Conservation (phyloP, 2,888 invertebrate genomes). For the Cryptocephalus moraei region DNA sequence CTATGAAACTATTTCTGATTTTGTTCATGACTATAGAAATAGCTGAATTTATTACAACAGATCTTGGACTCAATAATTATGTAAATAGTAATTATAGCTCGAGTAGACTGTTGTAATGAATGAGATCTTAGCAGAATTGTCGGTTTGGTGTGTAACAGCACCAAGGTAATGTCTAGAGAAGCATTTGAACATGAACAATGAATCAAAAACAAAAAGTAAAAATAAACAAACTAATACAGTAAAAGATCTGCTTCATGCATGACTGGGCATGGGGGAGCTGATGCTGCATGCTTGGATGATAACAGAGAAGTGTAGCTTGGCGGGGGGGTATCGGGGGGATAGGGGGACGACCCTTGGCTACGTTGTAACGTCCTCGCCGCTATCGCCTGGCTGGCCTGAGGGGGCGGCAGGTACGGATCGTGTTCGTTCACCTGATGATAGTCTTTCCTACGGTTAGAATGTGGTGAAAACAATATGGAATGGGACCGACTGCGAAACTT, state of each 20-base stretch:
- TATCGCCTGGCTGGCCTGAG: constrained; percentile 48
- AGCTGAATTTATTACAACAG: too few relatives aligned
- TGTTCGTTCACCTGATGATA: constrained; percentile 79
- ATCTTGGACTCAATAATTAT: too few relatives aligned
- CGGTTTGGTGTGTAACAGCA: too few relatives aligned
- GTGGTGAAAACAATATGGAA: too few relatives aligned
- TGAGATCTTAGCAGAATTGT: too few relatives aligned
- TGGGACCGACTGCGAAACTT: constrained; percentile 24
- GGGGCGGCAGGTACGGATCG: constrained; percentile 65
- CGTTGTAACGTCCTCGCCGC: constrained; percentile 52
- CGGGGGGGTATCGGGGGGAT: constrained; percentile 47
- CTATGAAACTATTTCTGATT: too few relatives aligned
- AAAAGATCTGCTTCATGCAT: constrained; percentile 38
- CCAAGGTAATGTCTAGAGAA: too few relatives aligned
- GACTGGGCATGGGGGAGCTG: constrained; percentile 32
- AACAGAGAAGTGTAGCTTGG: constrained; percentile 51
- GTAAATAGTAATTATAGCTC: too few relatives aligned
- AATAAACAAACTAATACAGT: constrained; percentile 31
- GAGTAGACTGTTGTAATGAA: too few relatives aligned
- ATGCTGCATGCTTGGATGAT: constrained; percentile 33
- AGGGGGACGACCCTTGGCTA: constrained; percentile 64
- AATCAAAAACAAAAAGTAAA: constrained; percentile 24
- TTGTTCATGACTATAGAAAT: too few relatives aligned
- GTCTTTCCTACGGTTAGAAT: constrained; percentile 46
- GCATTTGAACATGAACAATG: background rate